Base-by-base conservation (phyloP, 2,888 invertebrate species). In the Drosophila falleni region DNA sequence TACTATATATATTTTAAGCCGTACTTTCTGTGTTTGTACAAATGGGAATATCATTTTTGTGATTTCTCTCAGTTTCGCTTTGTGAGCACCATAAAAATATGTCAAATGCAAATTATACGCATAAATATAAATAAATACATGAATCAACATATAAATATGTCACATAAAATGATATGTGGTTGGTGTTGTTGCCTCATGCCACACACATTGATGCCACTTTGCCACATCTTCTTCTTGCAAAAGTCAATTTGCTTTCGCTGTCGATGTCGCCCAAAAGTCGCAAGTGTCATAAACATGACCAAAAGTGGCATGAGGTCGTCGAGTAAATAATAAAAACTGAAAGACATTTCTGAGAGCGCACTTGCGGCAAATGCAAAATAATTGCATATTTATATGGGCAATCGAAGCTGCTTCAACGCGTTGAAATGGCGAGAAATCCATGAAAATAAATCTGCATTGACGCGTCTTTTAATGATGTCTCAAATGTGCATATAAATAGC, bases 71-170 rank as follows among this genome's bases (percentile, higher is more conserved):
- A 49, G 63, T 44, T 44, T 53, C 15, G 58, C 39, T 13, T 50
- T 49, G 49, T 39, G 55, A 39, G 59, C 55, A 74, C 71, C 65
- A 81, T 88, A 84, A 88, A 85, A 89, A 89, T 87, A 78, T 85
- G 85, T 89, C 81, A 87, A 80, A 89, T 87, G 84, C 87, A 81
- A 88, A 88, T 88, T 78, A 89, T 74, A 71, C 72, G 77, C 74
- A 89, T 77, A 83, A 78, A 84, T 86, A 82, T 59, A 49, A 49
- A 59, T 59, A 49, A 49, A 59, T 59, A 59, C 37, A 35, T 66
- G 67, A 71, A 75, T 77, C 80, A 81, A 78, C 76, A 87, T 79
- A 86, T 87, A 87, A 85, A 85, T 85, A 80, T 78, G 81, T 67
- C 74, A 67, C 65, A 80, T 66, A 65, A 72, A 69, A 65, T 58